A percentile compares a stretch with the other conserved stretches of the same genome.
phyloP scores from a whole-genome alignment of 2,797 vertebrate genomes.

The Poecile montanus region DNA sequence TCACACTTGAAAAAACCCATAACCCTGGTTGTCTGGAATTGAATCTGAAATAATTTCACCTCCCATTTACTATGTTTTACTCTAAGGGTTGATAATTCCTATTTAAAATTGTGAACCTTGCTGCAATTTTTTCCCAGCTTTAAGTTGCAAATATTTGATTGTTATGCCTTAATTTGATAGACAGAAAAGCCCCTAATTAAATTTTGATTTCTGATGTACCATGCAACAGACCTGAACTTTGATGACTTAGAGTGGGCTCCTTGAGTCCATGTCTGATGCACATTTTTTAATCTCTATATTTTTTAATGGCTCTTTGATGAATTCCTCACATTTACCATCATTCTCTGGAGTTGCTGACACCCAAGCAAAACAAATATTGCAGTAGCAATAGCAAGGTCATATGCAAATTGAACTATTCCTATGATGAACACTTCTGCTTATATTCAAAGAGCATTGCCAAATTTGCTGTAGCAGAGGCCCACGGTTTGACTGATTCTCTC shows the following conservation, averaged over 20 bases:
- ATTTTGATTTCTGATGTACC: not conserved
- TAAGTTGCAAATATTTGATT: not conserved
- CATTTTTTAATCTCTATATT: not conserved
- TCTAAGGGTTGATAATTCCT: not conserved
- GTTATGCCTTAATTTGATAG: not conserved
- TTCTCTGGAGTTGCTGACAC: not conserved
- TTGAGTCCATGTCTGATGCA: not conserved
- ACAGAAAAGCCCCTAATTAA: not conserved
- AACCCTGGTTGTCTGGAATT: not conserved
- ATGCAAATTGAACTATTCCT: slow-evolving; percentile 22
- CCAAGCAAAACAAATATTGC: not conserved
- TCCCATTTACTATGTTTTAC: not conserved
- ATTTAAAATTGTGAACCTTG: not conserved
- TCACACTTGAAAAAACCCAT: not conserved
- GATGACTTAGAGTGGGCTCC: not conserved
- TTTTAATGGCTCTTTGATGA: not conserved
- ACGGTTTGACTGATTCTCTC: not conserved
- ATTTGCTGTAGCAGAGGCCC: not conserved
- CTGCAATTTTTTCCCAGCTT: not conserved
- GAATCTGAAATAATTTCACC: not conserved
- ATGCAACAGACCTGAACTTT: not conserved
- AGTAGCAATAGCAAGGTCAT: not conserved
- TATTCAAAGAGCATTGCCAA: not conserved
- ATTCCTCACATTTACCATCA: not conserved
- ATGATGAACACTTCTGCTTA: not conserved